phyloP scores from a whole-genome alignment of 2,797 vertebrate genomes.

The Sciurus vulgaris region DNA sequence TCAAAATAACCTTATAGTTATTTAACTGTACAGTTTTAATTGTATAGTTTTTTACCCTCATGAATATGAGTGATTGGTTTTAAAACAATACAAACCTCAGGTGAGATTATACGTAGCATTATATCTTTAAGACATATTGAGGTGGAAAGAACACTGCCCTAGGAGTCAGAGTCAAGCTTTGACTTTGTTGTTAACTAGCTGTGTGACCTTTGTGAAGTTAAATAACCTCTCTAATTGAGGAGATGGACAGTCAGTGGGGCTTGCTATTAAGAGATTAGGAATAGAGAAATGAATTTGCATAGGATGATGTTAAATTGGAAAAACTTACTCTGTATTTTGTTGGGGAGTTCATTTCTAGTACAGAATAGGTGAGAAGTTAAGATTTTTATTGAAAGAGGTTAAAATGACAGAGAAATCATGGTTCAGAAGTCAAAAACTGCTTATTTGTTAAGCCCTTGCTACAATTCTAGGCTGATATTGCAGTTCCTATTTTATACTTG shows the following conservation, averaged over 20 bases:
- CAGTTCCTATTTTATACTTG: neutral
- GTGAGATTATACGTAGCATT: neutral
- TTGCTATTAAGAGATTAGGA: slow-evolving; percentile 27
- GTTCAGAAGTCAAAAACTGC: neutral
- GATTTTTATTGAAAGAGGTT: slow-evolving; percentile 12
- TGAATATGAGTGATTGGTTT: slow-evolving; percentile 35
- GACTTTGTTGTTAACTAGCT: slow-evolving; percentile 40
- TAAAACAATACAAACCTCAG: slow-evolving; percentile 14
- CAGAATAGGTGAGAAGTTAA: slow-evolving; percentile 18
- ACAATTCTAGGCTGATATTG: neutral
- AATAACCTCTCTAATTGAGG: neutral
- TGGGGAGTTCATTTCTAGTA: neutral
- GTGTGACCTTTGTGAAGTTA: slow-evolving; percentile 44
- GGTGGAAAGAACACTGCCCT: slow-evolving; percentile 2
- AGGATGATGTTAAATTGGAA: slow-evolving; percentile 40
- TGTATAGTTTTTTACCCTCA: neutral
- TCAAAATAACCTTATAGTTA: slow-evolving; percentile 42
- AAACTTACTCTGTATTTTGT: slow-evolving; percentile 2
- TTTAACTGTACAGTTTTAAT: neutral
- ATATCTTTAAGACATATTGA: slow-evolving; percentile 19
- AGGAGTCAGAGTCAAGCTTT: neutral
- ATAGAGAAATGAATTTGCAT: slow-evolving; percentile 49
- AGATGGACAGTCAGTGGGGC: neutral
- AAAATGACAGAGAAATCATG: slow-evolving; percentile 37
- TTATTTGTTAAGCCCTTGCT: neutral